Evolutionary conservation across 2,113 vertebrate species (phyloP).

Genomic region (Bambusicola thoracicus): DNA sequence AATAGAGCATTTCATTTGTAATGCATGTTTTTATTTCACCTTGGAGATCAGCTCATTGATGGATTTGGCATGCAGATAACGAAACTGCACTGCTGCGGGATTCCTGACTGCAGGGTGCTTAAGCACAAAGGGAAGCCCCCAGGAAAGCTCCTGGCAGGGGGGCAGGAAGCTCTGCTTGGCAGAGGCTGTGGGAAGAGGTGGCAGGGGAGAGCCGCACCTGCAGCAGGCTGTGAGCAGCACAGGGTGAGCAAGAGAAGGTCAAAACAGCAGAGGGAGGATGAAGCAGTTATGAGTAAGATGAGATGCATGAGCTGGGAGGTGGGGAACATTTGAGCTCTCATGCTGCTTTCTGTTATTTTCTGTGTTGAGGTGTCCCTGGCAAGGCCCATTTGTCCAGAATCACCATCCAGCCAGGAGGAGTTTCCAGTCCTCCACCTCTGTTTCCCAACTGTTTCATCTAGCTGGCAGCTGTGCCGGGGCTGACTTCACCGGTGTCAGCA

Average conservation of each 20-base stretch:
- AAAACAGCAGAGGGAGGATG: neutral
- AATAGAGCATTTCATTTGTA: conserved; percentile 57
- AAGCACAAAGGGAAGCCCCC: conserved; percentile 13
- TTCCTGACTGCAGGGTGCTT: conserved; percentile 45
- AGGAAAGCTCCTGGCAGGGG: conserved; percentile 22
- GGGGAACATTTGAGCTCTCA: neutral
- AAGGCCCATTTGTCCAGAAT: neutral
- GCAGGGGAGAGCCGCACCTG: neutral
- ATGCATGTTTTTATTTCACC: conserved; percentile 68
- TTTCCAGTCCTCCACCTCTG: neutral
- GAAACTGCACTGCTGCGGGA: conserved; percentile 43
- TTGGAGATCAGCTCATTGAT: conserved; percentile 55
- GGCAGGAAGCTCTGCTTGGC: neutral
- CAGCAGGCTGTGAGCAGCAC: neutral
- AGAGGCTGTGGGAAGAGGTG: neutral
- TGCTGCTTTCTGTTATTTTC: neutral
- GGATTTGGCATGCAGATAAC: conserved; percentile 40
- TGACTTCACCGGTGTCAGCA: neutral
- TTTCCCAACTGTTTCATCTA: neutral
- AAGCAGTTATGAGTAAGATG: neutral
- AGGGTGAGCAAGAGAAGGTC: neutral
- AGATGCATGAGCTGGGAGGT: neutral
- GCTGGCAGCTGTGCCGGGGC: neutral
- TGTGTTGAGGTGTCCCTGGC: neutral
- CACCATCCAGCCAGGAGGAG: neutral